Conservation (phyloP, 2,888 invertebrate species). For the Dryobota labecula region DNA sequence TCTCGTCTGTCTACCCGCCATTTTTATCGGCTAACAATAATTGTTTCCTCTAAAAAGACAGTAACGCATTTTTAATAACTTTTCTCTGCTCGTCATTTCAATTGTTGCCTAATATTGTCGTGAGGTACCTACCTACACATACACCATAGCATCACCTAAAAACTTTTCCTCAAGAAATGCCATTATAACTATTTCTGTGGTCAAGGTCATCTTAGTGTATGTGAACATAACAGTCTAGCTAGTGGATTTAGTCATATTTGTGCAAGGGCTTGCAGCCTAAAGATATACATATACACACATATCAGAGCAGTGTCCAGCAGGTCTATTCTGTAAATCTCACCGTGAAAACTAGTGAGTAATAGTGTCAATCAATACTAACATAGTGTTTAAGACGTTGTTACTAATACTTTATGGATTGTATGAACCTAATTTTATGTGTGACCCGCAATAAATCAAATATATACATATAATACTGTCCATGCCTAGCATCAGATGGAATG, state of each 20-base stretch:
- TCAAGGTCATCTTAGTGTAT: not conserved
- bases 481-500: too few species aligned
- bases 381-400: too few species aligned
- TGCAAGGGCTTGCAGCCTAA: not conserved
- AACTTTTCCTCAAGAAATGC: not conserved
- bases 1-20: slow-evolving; percentile 16
- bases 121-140: not conserved
- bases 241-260: not conserved
- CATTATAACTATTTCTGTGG: not conserved
- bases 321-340: too few species aligned
- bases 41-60: not conserved
- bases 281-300: not conserved
- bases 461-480: too few species aligned
- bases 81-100: not conserved
- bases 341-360: too few species aligned
- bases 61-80: not conserved
- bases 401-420: too few species aligned
- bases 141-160: not conserved
- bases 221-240: not conserved
- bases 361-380: too few species aligned
- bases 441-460: too few species aligned
- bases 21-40: not conserved
- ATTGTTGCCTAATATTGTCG: not conserved
- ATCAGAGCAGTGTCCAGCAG: not conserved
- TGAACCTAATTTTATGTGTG: too few species aligned